Evolutionary conservation across 2,888 invertebrate genomes (phyloP).

Genomic region (Cephus rjabovi): DNA sequence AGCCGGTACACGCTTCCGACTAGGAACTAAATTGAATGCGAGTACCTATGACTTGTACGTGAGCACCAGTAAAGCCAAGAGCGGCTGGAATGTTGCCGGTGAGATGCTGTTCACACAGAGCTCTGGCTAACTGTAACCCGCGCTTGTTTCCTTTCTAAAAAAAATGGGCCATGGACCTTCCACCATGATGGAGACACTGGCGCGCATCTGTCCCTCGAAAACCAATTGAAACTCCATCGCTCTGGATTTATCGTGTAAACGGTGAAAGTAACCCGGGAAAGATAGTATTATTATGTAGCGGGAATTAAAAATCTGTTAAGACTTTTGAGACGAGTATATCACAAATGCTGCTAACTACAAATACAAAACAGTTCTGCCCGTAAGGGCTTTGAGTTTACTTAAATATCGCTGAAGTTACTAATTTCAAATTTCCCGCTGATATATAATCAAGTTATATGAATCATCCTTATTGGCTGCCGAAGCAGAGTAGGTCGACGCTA

Average conservation of each 20-base stretch:
- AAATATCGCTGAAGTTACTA: not conserved
- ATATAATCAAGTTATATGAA: not conserved
- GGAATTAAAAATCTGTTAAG: not conserved
- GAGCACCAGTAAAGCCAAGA: constrained; percentile 10
- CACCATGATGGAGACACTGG: constrained; percentile 3
- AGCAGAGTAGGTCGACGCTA: not conserved
- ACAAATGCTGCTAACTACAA: not conserved
- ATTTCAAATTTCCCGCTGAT: not conserved
- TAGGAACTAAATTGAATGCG: not conserved
- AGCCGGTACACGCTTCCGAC: not conserved
- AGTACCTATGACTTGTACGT: not conserved
- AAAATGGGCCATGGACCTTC: constrained; percentile 54
- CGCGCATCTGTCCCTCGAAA: constrained; percentile 27
- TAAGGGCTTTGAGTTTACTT: not conserved
- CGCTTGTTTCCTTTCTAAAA: constrained; percentile 54
- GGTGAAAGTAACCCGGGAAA: constrained; percentile 13
- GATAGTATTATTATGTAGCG: not conserved
- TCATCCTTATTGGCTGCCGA: not conserved
- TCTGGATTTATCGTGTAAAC: constrained; percentile 18
- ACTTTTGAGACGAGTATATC: not conserved
- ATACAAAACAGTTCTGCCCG: not conserved
- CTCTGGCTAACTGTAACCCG: constrained; percentile 51
- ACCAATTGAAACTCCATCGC: constrained; percentile 17
- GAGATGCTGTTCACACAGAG: constrained; percentile 24
- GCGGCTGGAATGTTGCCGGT: constrained; percentile 27